Evolutionary conservation across 2,113 vertebrate species (phyloP), one percentile per base, ranked within the genome.

Genomic region (Gymnobelideus leadbeateri): DNA sequence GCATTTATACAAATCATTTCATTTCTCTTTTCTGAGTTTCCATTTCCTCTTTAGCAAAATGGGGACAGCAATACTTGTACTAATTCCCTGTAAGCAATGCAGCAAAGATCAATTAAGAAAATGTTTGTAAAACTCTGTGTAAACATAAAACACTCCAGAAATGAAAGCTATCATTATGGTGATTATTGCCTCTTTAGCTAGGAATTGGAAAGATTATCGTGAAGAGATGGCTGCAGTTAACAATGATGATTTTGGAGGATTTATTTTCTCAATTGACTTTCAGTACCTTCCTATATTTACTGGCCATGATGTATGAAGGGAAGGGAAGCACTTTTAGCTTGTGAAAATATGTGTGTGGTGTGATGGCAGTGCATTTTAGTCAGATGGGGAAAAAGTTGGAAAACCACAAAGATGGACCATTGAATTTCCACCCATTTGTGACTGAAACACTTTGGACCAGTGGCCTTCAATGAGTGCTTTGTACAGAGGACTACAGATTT

Each of bases 161-260:
- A 84, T 21, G 37, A 84, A 84, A 84, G 16, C n/a, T 84, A 84
- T 84, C 19, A 43, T 84, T 84, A 84, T 43, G 19, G 68, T 84
- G n/a, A 84, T 84, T 43, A 43, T 84, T 43, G n/a, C 68, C 24
- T 84, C 77, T 47, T 95, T 77, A 91, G 68, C 26, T 96, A 68
- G 89, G 89, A 31, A 0, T 96, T 91, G 94, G 43, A 25, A 91
- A 68, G 47, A 90, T 7, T 91, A 94, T 68, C 11, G 52, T 43
- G 93, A 91, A 94, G 9, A 5, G 4, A 8, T 77, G 37, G n/a
- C 1, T 91, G 68, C 52, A 89, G 53, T 37, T 53, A 31, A 92
- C 54, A 25, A 47, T 92, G 24, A 10, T 43, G 2, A 90, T 90
- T 37, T 23, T 92, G 57, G 47, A 47, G 5, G 24, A 51, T 84